These are phyloP conservation scores for Lacerta bilineata DNA, from an alignment of 2,797 vertebrate species.

Conservation along the genomic window DNA sequence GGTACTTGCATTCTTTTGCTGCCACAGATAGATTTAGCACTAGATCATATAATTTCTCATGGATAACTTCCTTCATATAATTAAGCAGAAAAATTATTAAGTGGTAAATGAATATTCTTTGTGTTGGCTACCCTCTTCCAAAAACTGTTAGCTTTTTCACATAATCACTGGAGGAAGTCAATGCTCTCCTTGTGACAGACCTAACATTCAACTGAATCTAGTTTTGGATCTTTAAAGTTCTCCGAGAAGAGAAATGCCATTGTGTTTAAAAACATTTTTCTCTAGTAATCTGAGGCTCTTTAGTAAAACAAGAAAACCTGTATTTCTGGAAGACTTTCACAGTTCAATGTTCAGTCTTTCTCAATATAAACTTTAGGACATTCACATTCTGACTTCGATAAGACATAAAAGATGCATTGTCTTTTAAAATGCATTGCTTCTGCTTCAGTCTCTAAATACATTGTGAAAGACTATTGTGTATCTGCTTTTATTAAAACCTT, in stretches of 20 bases:
- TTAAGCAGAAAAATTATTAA: not conserved
- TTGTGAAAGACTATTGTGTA: not conserved
- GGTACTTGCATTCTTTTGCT: not conserved
- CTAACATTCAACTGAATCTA: not conserved
- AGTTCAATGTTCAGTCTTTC: not conserved
- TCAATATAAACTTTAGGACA: slow-evolving; percentile 7
- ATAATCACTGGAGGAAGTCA: not conserved
- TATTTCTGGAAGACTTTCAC: not conserved
- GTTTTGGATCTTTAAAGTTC: not conserved
- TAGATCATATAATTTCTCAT: not conserved
- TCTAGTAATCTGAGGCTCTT: not conserved
- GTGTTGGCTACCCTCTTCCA: not conserved
- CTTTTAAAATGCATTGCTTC: slow-evolving; percentile 13
- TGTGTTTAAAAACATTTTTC: not conserved
- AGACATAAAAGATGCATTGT: slow-evolving; percentile 5
- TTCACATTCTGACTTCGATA: slow-evolving; percentile 4
- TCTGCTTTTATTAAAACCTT: slow-evolving; percentile 26
- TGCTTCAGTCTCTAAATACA: not conserved
- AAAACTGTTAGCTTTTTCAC: not conserved
- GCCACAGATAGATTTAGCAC: not conserved
- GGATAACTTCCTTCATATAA: not conserved
- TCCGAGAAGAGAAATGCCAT: not conserved
- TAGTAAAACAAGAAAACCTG: not conserved
- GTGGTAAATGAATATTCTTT: not conserved
- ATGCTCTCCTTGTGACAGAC: not conserved